These are phyloP conservation scores for Eurystomus glaucurus DNA, from an alignment of 2,797 vertebrate genomes.

Conservation along the genomic window DNA sequence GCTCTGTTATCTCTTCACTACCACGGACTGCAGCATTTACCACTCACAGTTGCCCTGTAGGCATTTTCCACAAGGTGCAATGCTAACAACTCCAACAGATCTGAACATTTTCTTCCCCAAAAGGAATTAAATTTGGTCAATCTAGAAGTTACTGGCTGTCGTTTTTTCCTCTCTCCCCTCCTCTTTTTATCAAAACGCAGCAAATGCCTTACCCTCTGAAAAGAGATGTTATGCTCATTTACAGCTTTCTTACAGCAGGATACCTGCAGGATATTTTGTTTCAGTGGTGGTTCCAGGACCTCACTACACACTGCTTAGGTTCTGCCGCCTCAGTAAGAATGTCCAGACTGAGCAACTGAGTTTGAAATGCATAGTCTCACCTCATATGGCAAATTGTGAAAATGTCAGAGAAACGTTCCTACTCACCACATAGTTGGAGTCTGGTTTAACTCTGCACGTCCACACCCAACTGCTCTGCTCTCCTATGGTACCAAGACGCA, in stretches of 20 bases:
- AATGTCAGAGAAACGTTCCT: not conserved
- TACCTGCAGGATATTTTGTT: not conserved
- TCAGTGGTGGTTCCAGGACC: not conserved
- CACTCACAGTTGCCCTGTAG: not conserved
- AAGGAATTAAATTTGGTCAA: not conserved
- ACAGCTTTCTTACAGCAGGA: not conserved
- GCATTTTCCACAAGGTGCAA: not conserved
- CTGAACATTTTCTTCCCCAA: not conserved
- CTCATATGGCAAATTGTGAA: not conserved
- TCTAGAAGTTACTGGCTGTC: not conserved
- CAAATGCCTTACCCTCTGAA: not conserved
- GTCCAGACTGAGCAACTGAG: not conserved
- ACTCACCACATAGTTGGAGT: conserved; percentile 98
- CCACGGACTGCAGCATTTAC: not conserved
- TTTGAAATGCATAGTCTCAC: not conserved
- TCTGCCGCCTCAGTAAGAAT: not conserved
- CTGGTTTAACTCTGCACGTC: conserved; percentile 94
- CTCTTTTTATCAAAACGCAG: not conserved
- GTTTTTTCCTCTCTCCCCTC: not conserved
- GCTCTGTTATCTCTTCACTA: not conserved
- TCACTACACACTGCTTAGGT: not conserved
- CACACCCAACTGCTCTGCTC: conserved; percentile 97
- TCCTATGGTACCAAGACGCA: conserved; percentile 91
- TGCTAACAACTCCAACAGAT: not conserved
- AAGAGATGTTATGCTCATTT: not conserved